Conservation (phyloP, 2,888 invertebrate species). For the Apamea sordens region DNA sequence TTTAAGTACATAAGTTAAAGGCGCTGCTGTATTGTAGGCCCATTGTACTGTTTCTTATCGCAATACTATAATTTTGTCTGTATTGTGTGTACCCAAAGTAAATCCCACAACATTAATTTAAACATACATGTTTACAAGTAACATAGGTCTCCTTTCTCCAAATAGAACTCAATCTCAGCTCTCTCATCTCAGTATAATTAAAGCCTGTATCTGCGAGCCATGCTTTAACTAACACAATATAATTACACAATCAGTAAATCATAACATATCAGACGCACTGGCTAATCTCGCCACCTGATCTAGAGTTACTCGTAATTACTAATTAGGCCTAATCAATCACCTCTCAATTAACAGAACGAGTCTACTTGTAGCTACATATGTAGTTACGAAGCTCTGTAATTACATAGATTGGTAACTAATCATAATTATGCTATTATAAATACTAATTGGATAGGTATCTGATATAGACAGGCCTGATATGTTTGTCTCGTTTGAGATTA, state of each 20-base stretch:
- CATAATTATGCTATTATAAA: slow-evolving; percentile 31
- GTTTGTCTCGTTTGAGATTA: neutral
- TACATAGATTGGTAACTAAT: slow-evolving; percentile 37
- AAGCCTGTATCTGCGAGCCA: neutral
- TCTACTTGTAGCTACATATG: slow-evolving; percentile 12
- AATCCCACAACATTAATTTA: slow-evolving; percentile 25
- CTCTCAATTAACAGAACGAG: slow-evolving; percentile 50
- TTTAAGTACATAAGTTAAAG: neutral
- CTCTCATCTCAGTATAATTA: slow-evolving; percentile 16
- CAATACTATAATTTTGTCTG: slow-evolving; percentile 29
- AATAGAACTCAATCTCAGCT: slow-evolving; percentile 26
- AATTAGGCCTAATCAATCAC: slow-evolving; percentile 63
- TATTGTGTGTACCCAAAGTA: slow-evolving; percentile 2
- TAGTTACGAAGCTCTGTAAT: slow-evolving; percentile 33
- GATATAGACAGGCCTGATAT: neutral
- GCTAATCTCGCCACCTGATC: slow-evolving; percentile 56
- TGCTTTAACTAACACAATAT: slow-evolving; percentile 10
- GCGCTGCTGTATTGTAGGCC: neutral
- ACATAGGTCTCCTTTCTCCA: neutral
- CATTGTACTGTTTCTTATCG: slow-evolving; percentile 19
- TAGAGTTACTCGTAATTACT: slow-evolving; percentile 55
- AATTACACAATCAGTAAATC: slow-evolving; percentile 50
- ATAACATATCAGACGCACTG: slow-evolving; percentile 39
- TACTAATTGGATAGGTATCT: slow-evolving; percentile 25
- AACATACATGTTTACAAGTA: slow-evolving; percentile 8